Percentiles rank a stretch among this genome's conserved stretches.
These are phyloP conservation scores for Clarias pachynema DNA, from an alignment of 2,797 vertebrate species.

Conservation along the genomic window DNA sequence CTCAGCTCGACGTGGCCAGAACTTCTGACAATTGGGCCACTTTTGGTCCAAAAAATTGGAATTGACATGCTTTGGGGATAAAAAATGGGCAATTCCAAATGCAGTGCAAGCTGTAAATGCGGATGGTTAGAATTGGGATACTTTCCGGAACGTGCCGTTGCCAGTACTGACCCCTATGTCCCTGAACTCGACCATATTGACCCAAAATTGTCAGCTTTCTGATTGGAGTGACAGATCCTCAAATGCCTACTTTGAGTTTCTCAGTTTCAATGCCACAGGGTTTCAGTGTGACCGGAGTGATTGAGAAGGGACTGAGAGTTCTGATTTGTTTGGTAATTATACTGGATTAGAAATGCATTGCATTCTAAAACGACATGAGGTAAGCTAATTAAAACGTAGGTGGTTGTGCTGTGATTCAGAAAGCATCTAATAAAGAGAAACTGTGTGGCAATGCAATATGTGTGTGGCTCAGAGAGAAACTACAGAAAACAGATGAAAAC, in stretches of 20 bases:
- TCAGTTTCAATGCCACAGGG: background rate
- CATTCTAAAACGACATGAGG: slow-evolving; percentile 56
- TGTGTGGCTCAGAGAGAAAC: background rate
- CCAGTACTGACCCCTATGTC: too few relatives aligned
- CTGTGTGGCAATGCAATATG: background rate
- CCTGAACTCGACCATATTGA: background rate
- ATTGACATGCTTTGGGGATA: background rate
- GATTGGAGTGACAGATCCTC: background rate
- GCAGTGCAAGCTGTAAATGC: background rate
- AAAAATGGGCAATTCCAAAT: background rate
- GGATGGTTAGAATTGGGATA: background rate
- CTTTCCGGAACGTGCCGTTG: background rate
- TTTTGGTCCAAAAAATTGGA: background rate
- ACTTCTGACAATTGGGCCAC: background rate
- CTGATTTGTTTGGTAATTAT: slow-evolving; percentile 25
- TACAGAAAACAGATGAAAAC: slow-evolving; percentile 6
- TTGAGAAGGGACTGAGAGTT: slow-evolving; percentile 44
- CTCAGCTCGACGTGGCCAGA: background rate
- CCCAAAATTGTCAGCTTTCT: background rate
- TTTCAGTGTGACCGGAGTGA: slow-evolving; percentile 33
- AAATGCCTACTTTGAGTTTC: background rate
- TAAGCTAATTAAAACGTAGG: slow-evolving; percentile 58
- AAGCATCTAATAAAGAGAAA: slow-evolving; percentile 44
- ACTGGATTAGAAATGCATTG: slow-evolving; percentile 56
- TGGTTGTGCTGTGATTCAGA: slow-evolving; percentile 44